phyloP scores from a whole-genome alignment of 2,888 invertebrate genomes.

The Platycheirus albimanus region DNA sequence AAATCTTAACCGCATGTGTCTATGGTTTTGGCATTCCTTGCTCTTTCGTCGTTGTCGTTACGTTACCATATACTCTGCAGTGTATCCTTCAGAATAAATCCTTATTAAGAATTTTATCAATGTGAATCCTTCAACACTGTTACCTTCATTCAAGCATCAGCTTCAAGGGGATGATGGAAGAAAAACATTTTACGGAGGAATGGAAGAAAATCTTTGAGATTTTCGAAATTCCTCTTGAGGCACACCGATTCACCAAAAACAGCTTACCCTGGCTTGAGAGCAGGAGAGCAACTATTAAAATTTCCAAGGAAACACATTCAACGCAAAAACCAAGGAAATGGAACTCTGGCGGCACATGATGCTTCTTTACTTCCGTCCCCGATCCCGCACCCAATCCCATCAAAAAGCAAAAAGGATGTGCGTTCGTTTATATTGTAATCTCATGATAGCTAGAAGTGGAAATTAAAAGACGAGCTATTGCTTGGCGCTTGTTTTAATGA shows the following conservation, averaged over 20 bases:
- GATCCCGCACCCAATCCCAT: background rate
- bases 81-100: constrained; percentile 23
- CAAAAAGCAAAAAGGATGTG: constrained; percentile 24
- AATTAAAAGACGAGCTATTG: constrained; percentile 31
- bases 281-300: constrained; percentile 49
- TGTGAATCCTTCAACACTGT: constrained; percentile 20
- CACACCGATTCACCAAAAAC: constrained; percentile 17
- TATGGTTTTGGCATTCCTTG: background rate
- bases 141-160: constrained; percentile 21
- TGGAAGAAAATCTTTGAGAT: constrained; percentile 11
- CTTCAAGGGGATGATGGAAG: background rate
- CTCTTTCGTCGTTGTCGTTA: no score
- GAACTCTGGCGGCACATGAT: constrained; percentile 22
- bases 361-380: background rate
- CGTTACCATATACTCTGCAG: background rate
- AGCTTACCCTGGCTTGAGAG: constrained; percentile 10
- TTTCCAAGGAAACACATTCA: constrained; percentile 34
- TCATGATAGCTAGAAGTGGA: constrained; percentile 32
- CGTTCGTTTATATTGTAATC: constrained; percentile 41
- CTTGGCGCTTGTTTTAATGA: constrained; percentile 36
- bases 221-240: constrained; percentile 20
- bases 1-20: background rate
- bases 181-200: background rate
- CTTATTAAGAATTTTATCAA: constrained; percentile 33
- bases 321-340: constrained; percentile 15